phyloP scores from a whole-genome alignment of 2,888 invertebrate species.

The Zaprionus lineosus region DNA sequence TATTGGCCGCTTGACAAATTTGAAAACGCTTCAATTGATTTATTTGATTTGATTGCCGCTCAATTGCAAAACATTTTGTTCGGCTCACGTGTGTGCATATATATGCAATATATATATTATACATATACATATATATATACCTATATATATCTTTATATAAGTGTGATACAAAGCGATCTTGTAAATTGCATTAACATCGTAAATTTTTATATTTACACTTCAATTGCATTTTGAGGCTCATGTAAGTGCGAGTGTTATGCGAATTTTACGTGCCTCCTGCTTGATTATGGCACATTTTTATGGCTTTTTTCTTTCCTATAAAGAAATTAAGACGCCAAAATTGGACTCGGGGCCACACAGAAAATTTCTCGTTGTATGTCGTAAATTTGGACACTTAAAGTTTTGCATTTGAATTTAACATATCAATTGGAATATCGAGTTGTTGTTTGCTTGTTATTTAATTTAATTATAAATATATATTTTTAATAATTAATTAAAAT shows the following conservation, averaged over 20 bases:
- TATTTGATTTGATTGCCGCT: slow-evolving; percentile 61
- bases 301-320: neutral
- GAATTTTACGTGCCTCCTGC: slow-evolving; percentile 52
- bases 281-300: slow-evolving; percentile 17
- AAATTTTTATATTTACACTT: slow-evolving; percentile 33
- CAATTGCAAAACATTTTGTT: slow-evolving; percentile 44
- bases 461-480: too few relatives aligned
- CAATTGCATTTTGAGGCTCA: slow-evolving; percentile 21
- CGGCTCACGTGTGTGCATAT: neutral
- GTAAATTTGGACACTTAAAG: too few relatives aligned
- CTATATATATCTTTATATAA: too few relatives aligned
- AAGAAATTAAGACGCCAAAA: neutral
- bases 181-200: slow-evolving; percentile 46
- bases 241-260: slow-evolving; percentile 38
- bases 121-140: too few relatives aligned
- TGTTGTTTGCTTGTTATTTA: too few relatives aligned
- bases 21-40: slow-evolving; percentile 71
- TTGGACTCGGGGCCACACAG: neutral
- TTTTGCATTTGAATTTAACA: too few relatives aligned
- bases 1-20: slow-evolving; percentile 76
- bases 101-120: slow-evolving; percentile 6
- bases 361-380: too few relatives aligned
- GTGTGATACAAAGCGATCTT: slow-evolving; percentile 55
- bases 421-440: too few relatives aligned
- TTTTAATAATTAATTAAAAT: too few relatives aligned